Evolutionary conservation across 2,888 invertebrate species (phyloP).

Genomic region (Sylvicola fuscatus): DNA sequence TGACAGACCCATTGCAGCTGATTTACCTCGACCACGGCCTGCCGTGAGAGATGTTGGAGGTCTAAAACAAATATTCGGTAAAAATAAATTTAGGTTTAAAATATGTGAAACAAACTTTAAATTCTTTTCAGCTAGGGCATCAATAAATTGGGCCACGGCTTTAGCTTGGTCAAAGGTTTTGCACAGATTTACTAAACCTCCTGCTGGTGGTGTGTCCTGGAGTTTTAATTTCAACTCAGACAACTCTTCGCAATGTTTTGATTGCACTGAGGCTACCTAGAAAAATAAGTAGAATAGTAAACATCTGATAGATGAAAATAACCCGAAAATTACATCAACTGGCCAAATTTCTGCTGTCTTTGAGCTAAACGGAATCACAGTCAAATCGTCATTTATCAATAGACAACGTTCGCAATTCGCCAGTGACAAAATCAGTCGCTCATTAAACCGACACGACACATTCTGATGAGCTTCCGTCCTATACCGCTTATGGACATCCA

Average conservation of each 20-base stretch:
- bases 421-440: constrained; percentile 80
- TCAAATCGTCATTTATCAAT: constrained; percentile 86
- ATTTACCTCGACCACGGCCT: constrained; percentile 93
- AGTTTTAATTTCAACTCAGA: constrained; percentile 60
- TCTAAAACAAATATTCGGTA: constrained; percentile 31
- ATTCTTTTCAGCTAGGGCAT: constrained; percentile 83
- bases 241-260: constrained; percentile 35
- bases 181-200: constrained; percentile 69
- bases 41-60: constrained; percentile 92
- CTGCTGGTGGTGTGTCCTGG: constrained; percentile 80
- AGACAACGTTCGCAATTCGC: constrained; percentile 72
- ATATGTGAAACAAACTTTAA: constrained; percentile 25
- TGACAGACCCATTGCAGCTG: constrained; percentile 86
- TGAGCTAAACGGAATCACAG: constrained; percentile 80
- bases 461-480: constrained; percentile 88
- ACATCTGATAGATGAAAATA: constrained; percentile 9
- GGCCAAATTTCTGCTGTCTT: constrained; percentile 65
- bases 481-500: constrained; percentile 91
- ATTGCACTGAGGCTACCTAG: constrained; percentile 15
- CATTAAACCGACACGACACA: constrained; percentile 88
- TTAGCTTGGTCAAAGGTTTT: constrained; percentile 88
- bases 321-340: constrained; percentile 30
- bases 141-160: constrained; percentile 79
- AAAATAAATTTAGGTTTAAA: background rate
- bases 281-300: constrained; percentile 5